Conservation (phyloP, 2,888 invertebrate genomes). For the Caenorhabditis uteleia region DNA sequence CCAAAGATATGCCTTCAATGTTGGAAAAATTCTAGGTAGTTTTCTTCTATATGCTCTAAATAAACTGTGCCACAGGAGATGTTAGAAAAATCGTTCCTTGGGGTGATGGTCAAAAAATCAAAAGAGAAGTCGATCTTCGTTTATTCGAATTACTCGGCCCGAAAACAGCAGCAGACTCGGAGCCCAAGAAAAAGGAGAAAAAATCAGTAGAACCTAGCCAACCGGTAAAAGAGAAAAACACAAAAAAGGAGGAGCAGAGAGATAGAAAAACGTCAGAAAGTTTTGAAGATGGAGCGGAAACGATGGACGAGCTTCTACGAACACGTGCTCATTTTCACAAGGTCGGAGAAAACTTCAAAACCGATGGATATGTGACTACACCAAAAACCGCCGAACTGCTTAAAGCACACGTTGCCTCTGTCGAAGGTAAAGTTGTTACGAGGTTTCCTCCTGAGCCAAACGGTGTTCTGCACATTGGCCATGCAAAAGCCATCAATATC, state of each 20-base stretch:
- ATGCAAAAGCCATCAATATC: constrained; percentile 99
- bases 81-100: constrained; percentile 81
- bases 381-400: constrained; percentile 84
- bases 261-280: constrained; percentile 3
- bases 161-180: constrained; percentile 82
- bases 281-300: constrained; percentile 58
- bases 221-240: constrained; percentile 59
- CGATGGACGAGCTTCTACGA: constrained; percentile 73
- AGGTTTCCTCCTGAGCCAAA: constrained; percentile 99
- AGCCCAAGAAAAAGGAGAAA: constrained; percentile 55
- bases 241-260: neutral
- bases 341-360: constrained; percentile 92
- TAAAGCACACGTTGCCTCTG: constrained; percentile 83
- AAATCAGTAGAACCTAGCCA: constrained; percentile 9
- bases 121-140: constrained; percentile 89
- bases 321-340: constrained; percentile 87
- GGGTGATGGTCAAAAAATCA: constrained; percentile 94
- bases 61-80: constrained; percentile 72
- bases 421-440: constrained; percentile 86
- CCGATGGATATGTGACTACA: constrained; percentile 93
- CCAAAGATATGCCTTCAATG: constrained; percentile 75
- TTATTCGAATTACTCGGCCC: constrained; percentile 87
- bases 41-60: neutral
- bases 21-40: constrained; percentile 72
- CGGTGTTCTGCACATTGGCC: constrained; percentile 97